phyloP scores from a whole-genome alignment of 2,888 invertebrate genomes.

The Plebejus argus region DNA sequence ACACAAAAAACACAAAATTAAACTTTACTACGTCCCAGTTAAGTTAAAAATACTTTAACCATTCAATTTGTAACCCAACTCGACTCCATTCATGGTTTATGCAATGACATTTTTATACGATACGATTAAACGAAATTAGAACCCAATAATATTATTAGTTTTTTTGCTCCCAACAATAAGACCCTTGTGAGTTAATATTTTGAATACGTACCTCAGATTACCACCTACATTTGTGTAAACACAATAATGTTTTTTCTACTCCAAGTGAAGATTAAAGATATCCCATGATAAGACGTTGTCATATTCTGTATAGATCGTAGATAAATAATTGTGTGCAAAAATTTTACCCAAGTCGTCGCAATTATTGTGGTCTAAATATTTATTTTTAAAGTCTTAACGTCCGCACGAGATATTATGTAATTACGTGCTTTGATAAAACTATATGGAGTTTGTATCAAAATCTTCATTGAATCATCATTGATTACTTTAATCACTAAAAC shows the following conservation, averaged over 20 bases:
- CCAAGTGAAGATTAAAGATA: slow-evolving; percentile 60
- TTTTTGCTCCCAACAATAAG: slow-evolving; percentile 54
- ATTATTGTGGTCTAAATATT: neutral
- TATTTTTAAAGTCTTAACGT: neutral
- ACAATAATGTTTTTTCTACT: slow-evolving; percentile 75
- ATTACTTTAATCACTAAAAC: too few species aligned
- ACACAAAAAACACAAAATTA: neutral
- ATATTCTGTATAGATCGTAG: slow-evolving; percentile 35
- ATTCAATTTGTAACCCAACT: slow-evolving; percentile 51
- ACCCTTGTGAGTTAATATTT: slow-evolving; percentile 54
- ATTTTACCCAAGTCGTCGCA: neutral
- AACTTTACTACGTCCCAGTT: neutral
- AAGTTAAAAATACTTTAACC: neutral
- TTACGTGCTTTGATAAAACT: neutral
- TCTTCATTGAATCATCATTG: too few species aligned
- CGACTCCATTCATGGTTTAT: slow-evolving; percentile 51
- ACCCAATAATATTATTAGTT: slow-evolving; percentile 78
- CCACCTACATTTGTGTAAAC: slow-evolving; percentile 80
- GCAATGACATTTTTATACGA: slow-evolving; percentile 73
- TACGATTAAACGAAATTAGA: slow-evolving; percentile 80
- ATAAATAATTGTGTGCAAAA: slow-evolving; percentile 6
- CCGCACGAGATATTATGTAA: neutral
- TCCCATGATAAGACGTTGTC: slow-evolving; percentile 43
- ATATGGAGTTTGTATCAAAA: too few species aligned
- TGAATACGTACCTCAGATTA: slow-evolving; percentile 69